Evolutionary conservation across 2,888 invertebrate genomes (phyloP), one percentile per base, ranked within the genome.

Genomic region (Tetheella fluctuosa): DNA sequence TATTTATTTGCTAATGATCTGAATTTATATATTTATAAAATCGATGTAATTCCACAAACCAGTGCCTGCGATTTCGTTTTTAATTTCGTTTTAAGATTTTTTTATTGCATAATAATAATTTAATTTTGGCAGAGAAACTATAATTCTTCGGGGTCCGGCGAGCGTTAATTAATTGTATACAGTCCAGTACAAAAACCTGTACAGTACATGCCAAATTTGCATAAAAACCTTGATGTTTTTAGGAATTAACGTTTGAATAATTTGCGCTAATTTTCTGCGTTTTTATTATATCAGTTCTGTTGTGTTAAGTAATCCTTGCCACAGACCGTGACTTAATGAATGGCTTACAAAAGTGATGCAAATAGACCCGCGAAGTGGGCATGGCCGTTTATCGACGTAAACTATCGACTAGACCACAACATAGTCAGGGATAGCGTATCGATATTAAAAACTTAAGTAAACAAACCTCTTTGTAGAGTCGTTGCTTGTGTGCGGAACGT

Each of bases 401-500:
- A 80, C 75, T 80, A 82, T 82, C 78, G 77, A 69, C 79, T 84
- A 83, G 77, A 79, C 79, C 77, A 80, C 77, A 79, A 73, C 72
- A 70, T 71, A 79, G 76, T 71, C 67, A n/a, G n/a, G 13, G 39
- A 39, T 39, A 39, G 70, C 68, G 68, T 61, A 68, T 61, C 55
- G 66, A 67, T 67, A 69, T 68, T 71, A 69, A 58, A 73, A 67
- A 76, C 64, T 74, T 75, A 75, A 67, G 69, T 74, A 78, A 81
- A 89, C 90, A 82, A 86, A 91, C 91, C 91, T 90, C 83, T 81
- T 73, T 77, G 64, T 61, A 80, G 83, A 85, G 83, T 87, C 84
- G 85, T 77, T 80, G 77, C 74, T 69, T 69, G 76, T 66, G 69
- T 71, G 71, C 77, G 70, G 76, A 69, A 59, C 72, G 78, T 86